These are phyloP conservation scores for Zingel zingel DNA, from an alignment of 2,113 vertebrate species.

Conservation along the genomic window DNA sequence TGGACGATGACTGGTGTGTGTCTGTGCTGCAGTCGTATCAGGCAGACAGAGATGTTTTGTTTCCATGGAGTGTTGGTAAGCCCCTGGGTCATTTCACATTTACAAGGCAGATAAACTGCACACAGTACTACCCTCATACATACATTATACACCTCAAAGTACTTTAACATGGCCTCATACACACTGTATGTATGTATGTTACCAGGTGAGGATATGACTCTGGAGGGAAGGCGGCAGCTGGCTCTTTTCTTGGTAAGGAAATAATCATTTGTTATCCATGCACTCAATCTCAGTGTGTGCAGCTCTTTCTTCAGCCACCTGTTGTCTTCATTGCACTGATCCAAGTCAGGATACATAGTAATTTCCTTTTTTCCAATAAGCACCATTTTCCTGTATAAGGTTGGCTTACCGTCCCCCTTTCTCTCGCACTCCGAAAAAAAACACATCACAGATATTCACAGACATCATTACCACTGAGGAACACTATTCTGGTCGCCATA, in stretches of 20 bases:
- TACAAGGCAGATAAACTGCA: conserved; percentile 24
- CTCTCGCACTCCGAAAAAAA: background rate
- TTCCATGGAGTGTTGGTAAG: conserved; percentile 94
- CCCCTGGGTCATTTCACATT: background rate
- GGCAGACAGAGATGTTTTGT: conserved; percentile 83
- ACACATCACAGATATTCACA: conserved; percentile 56
- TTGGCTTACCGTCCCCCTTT: background rate
- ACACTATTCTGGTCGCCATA: conserved; percentile 71
- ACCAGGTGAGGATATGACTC: conserved; percentile 89
- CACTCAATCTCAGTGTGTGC: background rate
- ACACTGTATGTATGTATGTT: conserved; percentile 22
- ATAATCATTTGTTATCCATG: background rate
- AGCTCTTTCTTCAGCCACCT: conserved; percentile 30
- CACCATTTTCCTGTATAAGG: conserved; percentile 5
- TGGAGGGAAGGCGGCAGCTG: conserved; percentile 85
- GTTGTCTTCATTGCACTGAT: conserved; percentile 36
- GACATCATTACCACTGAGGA: conserved; percentile 70
- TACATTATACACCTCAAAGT: background rate
- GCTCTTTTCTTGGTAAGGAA: conserved; percentile 90
- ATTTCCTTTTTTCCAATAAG: conserved; percentile 46
- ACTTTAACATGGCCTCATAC: conserved; percentile 1
- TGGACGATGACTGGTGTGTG: conserved; percentile 93
- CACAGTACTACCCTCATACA: too few relatives aligned
- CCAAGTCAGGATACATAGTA: background rate
- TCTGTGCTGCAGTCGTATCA: conserved; percentile 91